These are phyloP conservation scores for Latrodectus elegans DNA, from an alignment of 2,888 invertebrate genomes.

Conservation along the genomic window DNA sequence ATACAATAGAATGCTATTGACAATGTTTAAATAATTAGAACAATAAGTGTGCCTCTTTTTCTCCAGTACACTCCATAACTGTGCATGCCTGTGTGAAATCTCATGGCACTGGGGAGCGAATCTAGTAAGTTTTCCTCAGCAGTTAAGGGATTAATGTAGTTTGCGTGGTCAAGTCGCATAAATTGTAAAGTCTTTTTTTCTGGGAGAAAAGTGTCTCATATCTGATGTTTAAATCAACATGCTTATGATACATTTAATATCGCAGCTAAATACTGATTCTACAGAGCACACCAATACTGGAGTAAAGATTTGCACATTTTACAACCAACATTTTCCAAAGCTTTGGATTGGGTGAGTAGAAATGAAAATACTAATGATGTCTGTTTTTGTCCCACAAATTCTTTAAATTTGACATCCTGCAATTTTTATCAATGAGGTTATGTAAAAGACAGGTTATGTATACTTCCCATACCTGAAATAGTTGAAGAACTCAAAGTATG, in stretches of 20 bases:
- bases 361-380: neutral
- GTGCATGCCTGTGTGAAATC: no score
- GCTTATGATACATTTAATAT: neutral
- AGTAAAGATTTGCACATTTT: neutral
- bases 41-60: no score
- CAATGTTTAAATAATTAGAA: no score
- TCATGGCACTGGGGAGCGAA: no score
- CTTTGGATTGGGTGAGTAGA: neutral
- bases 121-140: no score
- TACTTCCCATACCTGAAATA: slow-evolving; percentile 11
- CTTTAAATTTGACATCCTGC: neutral
- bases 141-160: neutral
- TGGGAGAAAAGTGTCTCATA: neutral
- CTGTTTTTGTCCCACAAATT: neutral
- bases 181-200: neutral
- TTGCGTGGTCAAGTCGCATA: neutral
- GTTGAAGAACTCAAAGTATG: slow-evolving; percentile 19
- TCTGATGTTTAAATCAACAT: neutral
- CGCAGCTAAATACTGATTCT: slow-evolving; percentile 1
- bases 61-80: no score
- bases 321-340: neutral
- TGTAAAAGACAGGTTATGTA: neutral
- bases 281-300: neutral
- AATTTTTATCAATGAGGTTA: neutral
- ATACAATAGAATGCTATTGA: no score